These are phyloP conservation scores for Subacronicta megacephala DNA, from an alignment of 2,888 invertebrate species.

Conservation along the genomic window DNA sequence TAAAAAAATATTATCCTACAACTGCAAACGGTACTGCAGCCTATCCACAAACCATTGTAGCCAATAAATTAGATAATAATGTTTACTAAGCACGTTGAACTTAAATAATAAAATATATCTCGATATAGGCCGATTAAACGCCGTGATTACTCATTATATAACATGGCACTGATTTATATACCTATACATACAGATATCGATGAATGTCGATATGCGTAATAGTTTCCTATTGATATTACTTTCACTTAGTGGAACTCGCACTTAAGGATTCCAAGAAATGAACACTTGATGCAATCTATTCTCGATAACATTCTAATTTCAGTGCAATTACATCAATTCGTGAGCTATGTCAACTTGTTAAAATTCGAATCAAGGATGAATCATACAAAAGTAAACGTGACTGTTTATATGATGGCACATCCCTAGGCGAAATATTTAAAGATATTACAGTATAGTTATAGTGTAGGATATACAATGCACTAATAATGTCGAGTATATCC, in stretches of 20 bases:
- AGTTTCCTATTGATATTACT: no score
- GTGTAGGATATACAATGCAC: slow-evolving; percentile 1
- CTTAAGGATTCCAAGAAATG: neutral
- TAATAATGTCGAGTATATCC: neutral
- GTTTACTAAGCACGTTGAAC: no score
- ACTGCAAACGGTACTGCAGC: no score
- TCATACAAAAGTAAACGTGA: slow-evolving; percentile 17
- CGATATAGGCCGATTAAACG: neutral
- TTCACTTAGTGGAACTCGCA: neutral
- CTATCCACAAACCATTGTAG: no score
- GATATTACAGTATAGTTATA: neutral
- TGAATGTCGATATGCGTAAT: no score
- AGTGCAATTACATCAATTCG: slow-evolving; percentile 6
- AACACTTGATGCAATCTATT: neutral
- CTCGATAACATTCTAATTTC: neutral
- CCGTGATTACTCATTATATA: neutral
- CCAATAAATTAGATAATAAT: no score
- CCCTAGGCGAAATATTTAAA: slow-evolving; percentile 1
- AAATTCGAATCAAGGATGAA: slow-evolving; percentile 13
- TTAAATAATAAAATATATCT: neutral
- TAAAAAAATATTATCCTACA: no score
- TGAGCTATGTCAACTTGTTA: slow-evolving; percentile 14
- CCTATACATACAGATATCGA: no score
- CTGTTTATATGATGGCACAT: slow-evolving; percentile 10
- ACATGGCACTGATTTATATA: slow-evolving; percentile 3